Percentiles rank a stretch among this genome's conserved stretches.
Evolutionary conservation across 2,113 vertebrate genomes (phyloP).

Genomic region (Tragelaphus buxtoni): DNA sequence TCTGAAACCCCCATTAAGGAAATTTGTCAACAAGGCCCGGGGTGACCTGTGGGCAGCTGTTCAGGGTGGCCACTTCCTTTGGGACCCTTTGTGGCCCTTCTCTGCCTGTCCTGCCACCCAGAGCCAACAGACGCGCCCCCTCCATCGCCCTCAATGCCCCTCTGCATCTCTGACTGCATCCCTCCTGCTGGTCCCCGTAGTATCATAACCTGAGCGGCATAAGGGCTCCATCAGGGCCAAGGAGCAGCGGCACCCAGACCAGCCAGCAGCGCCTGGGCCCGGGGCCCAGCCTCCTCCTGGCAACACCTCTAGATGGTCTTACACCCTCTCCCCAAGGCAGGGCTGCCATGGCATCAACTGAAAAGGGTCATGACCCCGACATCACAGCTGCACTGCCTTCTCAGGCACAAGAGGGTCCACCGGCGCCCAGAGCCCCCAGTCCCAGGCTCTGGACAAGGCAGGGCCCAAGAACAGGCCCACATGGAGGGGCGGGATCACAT

Average conservation of each 20-base stretch:
- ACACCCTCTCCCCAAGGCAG: not conserved
- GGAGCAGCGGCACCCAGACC: not conserved
- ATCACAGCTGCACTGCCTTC: not conserved
- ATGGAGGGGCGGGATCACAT: accelerated
- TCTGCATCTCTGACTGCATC: accelerated
- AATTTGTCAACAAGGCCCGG: not conserved
- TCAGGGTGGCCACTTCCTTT: not conserved
- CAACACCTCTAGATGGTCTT: accelerated
- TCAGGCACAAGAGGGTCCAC: too few species aligned
- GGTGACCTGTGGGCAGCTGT: not conserved
- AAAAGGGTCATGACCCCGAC: too few species aligned
- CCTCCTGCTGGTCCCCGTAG: accelerated
- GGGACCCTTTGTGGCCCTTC: not conserved
- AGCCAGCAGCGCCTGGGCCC: not conserved
- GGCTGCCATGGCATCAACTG: accelerated
- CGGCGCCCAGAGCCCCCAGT: accelerated
- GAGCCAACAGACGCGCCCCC: accelerated
- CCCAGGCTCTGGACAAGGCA: not conserved
- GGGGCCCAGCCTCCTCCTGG: not conserved
- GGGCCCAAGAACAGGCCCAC: not conserved
- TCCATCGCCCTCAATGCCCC: accelerated
- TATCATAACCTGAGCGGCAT: not conserved
- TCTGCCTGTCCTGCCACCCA: accelerated
- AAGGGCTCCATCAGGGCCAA: not conserved
- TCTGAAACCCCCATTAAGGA: not conserved